phyloP scores from a whole-genome alignment of 1,140 invertebrate genomes.

The Whitmania pigra region DNA sequence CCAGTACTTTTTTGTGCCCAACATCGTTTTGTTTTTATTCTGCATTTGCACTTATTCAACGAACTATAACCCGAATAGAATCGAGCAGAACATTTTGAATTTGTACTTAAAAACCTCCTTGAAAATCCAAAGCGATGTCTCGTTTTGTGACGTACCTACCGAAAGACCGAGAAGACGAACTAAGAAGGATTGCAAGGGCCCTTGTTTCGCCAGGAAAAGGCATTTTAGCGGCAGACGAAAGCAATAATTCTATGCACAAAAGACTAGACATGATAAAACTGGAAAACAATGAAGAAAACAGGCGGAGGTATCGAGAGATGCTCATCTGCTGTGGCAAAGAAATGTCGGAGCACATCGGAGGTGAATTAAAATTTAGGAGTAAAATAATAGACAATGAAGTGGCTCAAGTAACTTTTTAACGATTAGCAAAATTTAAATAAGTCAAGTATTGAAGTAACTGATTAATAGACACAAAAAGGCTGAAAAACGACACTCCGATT shows the following conservation, averaged over 20 bases:
- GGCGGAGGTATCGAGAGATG: constrained; percentile 62
- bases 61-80: too few species aligned
- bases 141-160: constrained; percentile 54
- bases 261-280: constrained; percentile 42
- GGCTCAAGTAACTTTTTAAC: too few species aligned
- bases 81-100: too few species aligned
- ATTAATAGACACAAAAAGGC: too few species aligned
- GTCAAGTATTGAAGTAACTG: too few species aligned
- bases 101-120: background rate
- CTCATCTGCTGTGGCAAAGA: constrained; percentile 63
- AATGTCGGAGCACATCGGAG: constrained; percentile 39
- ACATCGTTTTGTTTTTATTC: too few species aligned
- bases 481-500: too few species aligned
- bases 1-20: too few species aligned
- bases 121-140: constrained; percentile 18
- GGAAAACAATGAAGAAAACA: constrained; percentile 61
- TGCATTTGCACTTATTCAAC: too few species aligned
- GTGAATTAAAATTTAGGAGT: constrained; percentile 28
- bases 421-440: too few species aligned
- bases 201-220: constrained; percentile 80
- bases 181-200: constrained; percentile 68
- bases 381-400: too few species aligned
- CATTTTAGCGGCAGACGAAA: constrained; percentile 52
- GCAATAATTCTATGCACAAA: constrained; percentile 46
- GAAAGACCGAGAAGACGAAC: constrained; percentile 73